phyloP scores from a whole-genome alignment of 1,140 invertebrate species.

The Dinothrombium tinctorium region DNA sequence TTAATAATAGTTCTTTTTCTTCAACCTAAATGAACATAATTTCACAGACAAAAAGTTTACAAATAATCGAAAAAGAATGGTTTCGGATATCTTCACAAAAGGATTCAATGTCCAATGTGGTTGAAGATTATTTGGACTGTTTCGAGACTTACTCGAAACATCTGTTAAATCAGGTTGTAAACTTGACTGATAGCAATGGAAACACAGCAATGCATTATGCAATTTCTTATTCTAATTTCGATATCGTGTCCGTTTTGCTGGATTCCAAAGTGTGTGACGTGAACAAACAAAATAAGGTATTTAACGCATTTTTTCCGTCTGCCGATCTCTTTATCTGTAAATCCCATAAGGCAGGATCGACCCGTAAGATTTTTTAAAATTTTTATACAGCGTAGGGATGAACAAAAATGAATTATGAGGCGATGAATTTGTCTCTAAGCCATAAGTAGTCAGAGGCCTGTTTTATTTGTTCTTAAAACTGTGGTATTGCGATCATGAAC shows the following conservation, averaged over 20 bases:
- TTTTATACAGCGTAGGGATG: too few relatives aligned
- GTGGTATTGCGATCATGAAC: background rate
- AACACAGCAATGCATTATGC: slow-evolving; percentile 89
- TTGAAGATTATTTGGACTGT: slow-evolving; percentile 60
- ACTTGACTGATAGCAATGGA: slow-evolving; percentile 59
- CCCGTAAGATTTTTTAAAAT: too few relatives aligned
- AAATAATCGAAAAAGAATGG: slow-evolving; percentile 60
- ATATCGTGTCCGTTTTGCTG: slow-evolving; percentile 64
- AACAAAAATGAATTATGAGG: too few relatives aligned
- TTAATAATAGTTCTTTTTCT: background rate
- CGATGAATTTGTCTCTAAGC: too few relatives aligned
- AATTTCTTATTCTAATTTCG: slow-evolving; percentile 77
- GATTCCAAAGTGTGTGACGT: slow-evolving; percentile 78
- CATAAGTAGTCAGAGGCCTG: too few relatives aligned
- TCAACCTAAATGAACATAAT: background rate
- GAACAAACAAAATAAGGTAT: slow-evolving; percentile 49
- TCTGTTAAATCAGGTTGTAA: slow-evolving; percentile 52
- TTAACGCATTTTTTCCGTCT: too few relatives aligned
- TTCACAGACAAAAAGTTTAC: slow-evolving; percentile 20
- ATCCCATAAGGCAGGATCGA: too few relatives aligned
- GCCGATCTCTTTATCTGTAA: too few relatives aligned
- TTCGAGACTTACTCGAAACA: slow-evolving; percentile 51
- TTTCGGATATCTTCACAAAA: slow-evolving; percentile 52
- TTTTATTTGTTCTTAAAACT: too few relatives aligned
- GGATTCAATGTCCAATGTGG: slow-evolving; percentile 41